These are phyloP conservation scores for Drosophila sechellia DNA, from an alignment of 1,140 invertebrate genomes.

Conservation along the genomic window DNA sequence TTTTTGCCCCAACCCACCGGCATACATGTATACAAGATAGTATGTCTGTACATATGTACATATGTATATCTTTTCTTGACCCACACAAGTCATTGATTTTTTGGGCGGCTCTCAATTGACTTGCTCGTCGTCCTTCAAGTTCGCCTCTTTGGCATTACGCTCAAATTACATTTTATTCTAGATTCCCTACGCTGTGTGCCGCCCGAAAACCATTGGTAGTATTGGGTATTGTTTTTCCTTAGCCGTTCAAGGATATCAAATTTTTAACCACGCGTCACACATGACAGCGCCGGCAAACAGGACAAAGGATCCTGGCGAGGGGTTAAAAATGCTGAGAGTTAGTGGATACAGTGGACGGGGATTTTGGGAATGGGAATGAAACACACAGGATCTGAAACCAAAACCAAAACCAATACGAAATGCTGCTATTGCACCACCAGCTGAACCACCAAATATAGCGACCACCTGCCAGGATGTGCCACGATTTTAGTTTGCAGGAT, in stretches of 20 bases:
- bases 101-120: slow-evolving; percentile 36
- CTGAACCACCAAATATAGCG: neutral
- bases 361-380: slow-evolving; percentile 2
- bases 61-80: slow-evolving; percentile 19
- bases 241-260: slow-evolving; percentile 77
- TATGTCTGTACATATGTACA: too few relatives aligned
- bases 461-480: slow-evolving; percentile 26
- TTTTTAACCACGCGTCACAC: slow-evolving; percentile 80
- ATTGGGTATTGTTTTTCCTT: slow-evolving; percentile 34
- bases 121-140: slow-evolving; percentile 30
- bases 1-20: neutral
- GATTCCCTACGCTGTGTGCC: neutral
- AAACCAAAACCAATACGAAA: slow-evolving; percentile 22
- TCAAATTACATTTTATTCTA: slow-evolving; percentile 42
- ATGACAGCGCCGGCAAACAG: slow-evolving; percentile 45
- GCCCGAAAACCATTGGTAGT: neutral
- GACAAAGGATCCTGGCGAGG: slow-evolving; percentile 1
- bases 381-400: slow-evolving; percentile 22
- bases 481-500: slow-evolving; percentile 18
- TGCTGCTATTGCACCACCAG: slow-evolving; percentile 11
- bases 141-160: slow-evolving; percentile 8
- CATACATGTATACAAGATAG: neutral
- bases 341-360: neutral
- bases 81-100: slow-evolving; percentile 49
- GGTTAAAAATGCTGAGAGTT: neutral